Conservation (phyloP, 2,797 vertebrate genomes). For the Onychomys arenicola region DNA sequence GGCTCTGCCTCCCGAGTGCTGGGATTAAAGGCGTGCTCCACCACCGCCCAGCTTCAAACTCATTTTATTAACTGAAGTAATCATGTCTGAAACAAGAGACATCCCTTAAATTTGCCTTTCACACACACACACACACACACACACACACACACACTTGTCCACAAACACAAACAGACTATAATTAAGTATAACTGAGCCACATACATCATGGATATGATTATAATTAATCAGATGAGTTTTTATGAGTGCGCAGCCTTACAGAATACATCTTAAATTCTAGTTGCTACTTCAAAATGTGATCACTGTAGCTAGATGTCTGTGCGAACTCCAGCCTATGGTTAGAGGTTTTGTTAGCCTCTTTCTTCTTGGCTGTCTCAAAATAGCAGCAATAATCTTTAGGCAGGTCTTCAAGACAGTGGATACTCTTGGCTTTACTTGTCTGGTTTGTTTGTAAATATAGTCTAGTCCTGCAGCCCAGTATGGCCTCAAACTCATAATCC, state of each 20-base stretch:
- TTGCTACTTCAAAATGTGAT: neutral
- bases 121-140: neutral
- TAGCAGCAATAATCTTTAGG: neutral
- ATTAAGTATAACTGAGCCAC: constrained; percentile 16
- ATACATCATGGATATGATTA: constrained; percentile 23
- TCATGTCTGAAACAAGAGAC: neutral
- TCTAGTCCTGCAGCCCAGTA: neutral
- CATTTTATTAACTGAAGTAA: neutral
- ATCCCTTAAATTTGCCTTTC: neutral
- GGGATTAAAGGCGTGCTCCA: too few species aligned
- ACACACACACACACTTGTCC: neutral
- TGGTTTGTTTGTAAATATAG: too few species aligned
- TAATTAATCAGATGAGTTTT: constrained; percentile 15
- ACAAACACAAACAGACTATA: neutral
- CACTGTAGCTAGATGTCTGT: neutral
- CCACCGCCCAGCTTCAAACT: too few species aligned
- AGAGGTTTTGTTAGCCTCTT: neutral
- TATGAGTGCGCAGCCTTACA: neutral
- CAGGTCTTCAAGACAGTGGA: neutral
- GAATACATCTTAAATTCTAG: neutral
- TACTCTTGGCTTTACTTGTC: neutral
- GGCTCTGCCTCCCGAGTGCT: too few species aligned
- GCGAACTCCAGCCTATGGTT: neutral
- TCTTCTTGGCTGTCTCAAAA: neutral
- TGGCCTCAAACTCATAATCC: neutral